Evolutionary conservation across 2,888 invertebrate genomes (phyloP).

Genomic region (Heliconius sara): DNA sequence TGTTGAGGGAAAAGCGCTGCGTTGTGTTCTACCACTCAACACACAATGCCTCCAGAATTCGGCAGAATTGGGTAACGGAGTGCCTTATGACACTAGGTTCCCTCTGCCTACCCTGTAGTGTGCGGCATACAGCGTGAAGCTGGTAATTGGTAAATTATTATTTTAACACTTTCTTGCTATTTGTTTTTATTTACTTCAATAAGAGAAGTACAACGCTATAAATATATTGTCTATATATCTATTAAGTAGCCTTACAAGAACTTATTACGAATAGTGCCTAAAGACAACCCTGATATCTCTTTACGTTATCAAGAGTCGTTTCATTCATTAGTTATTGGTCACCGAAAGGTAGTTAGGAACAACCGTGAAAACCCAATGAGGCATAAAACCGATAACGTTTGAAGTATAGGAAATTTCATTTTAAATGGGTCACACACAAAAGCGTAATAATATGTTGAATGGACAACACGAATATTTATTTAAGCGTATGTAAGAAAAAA

Average conservation of each 20-base stretch:
- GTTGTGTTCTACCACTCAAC: too few relatives aligned
- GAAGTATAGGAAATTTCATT: constrained; percentile 10
- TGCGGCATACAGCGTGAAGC: too few relatives aligned
- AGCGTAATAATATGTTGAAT: neutral
- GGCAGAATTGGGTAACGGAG: too few relatives aligned
- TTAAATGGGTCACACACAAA: neutral
- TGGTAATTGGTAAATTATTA: neutral
- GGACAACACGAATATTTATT: too few relatives aligned
- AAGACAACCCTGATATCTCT: neutral
- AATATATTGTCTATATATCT: neutral
- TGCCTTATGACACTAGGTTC: too few relatives aligned
- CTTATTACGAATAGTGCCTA: neutral
- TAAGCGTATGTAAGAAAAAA: too few relatives aligned
- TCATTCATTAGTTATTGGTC: constrained; percentile 9
- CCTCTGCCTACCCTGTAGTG: too few relatives aligned
- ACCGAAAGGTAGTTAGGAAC: constrained; percentile 9
- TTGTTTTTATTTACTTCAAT: too few relatives aligned
- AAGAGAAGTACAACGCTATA: too few relatives aligned
- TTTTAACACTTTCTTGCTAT: neutral
- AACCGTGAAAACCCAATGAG: constrained; percentile 9
- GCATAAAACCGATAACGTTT: constrained; percentile 20
- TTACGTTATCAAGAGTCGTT: neutral
- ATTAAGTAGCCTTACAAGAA: neutral
- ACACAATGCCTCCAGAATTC: too few relatives aligned
- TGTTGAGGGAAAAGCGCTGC: too few relatives aligned